phyloP scores from a whole-genome alignment of 2,888 invertebrate species.

The Zeuzera pyrina region DNA sequence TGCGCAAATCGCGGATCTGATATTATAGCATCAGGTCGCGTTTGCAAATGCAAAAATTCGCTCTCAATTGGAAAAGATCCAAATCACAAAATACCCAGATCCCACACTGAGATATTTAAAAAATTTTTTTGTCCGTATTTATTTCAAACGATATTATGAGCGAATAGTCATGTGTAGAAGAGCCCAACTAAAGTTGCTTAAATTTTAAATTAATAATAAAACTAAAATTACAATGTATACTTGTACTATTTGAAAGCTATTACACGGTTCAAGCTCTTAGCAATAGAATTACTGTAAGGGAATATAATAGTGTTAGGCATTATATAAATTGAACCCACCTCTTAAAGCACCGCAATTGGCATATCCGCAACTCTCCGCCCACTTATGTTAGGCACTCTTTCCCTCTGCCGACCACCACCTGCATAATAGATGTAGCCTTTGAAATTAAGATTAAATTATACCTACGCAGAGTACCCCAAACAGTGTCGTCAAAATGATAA shows the following conservation, averaged over 20 bases:
- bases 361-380: conserved; percentile 7
- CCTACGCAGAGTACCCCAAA: too few relatives aligned
- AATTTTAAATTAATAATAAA: too few relatives aligned
- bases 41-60: conserved; percentile 27
- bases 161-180: too few relatives aligned
- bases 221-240: too few relatives aligned
- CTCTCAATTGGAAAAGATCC: conserved; percentile 32
- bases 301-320: conserved; percentile 13
- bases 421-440: conserved; percentile 8
- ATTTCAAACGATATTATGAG: too few relatives aligned
- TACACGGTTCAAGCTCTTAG: conserved; percentile 9
- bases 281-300: neutral
- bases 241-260: too few relatives aligned
- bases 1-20: conserved; percentile 18
- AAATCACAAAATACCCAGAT: conserved; percentile 17
- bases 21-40: conserved; percentile 17
- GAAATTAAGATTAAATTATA: conserved; percentile 2
- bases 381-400: too few relatives aligned
- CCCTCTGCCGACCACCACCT: conserved; percentile 6
- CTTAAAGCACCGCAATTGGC: conserved; percentile 6
- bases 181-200: too few relatives aligned
- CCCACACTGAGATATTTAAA: too few relatives aligned
- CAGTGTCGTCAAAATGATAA: too few relatives aligned
- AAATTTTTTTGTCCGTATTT: too few relatives aligned
- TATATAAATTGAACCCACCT: conserved; percentile 19